phyloP scores from a whole-genome alignment of 2,113 vertebrate genomes.

The Rattus rattus region DNA sequence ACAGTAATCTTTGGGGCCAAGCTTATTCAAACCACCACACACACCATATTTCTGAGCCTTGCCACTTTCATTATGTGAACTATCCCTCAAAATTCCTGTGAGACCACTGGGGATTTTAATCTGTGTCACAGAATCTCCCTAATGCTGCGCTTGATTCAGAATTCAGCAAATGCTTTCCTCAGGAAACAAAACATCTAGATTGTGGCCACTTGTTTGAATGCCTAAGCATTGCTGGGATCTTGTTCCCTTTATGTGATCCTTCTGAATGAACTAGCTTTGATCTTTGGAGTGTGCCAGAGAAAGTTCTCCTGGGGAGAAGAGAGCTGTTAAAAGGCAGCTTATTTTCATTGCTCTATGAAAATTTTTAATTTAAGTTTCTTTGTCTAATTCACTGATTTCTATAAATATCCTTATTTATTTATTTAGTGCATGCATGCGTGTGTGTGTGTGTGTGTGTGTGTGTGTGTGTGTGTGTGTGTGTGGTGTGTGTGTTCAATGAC shows the following conservation, averaged over 20 bases:
- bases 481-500: background rate
- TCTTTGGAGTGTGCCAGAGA: background rate
- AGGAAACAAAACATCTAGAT: background rate
- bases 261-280: background rate
- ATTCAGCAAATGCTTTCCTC: background rate
- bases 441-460: background rate
- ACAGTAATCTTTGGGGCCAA: no score
- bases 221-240: background rate
- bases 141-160: background rate
- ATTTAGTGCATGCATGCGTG: no score
- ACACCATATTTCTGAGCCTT: background rate
- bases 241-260: background rate
- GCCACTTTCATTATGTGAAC: background rate
- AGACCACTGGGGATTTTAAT: background rate
- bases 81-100: background rate
- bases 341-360: background rate
- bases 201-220: background rate
- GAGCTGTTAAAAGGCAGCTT: background rate
- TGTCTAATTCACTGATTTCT: background rate
- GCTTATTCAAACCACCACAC: no score
- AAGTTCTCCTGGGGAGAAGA: background rate
- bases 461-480: background rate
- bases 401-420: background rate
- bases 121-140: background rate
- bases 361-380: conserved; percentile 13